These are phyloP conservation scores for Delphinapterus leucas DNA, from an alignment of 2,113 vertebrate genomes.

Conservation along the genomic window DNA sequence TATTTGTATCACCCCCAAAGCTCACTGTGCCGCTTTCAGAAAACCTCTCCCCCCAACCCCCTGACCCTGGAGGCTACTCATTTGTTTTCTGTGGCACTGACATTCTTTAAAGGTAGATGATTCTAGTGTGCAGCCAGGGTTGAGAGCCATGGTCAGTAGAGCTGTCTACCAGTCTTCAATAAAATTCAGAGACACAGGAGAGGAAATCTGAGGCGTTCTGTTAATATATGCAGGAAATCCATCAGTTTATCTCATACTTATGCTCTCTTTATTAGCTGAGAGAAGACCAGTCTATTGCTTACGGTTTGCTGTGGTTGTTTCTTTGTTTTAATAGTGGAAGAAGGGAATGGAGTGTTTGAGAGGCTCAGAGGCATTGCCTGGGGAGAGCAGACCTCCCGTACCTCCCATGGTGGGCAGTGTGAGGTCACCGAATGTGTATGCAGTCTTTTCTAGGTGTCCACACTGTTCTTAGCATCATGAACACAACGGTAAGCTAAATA, in stretches of 20 bases:
- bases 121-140: not conserved
- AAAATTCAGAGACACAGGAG: not conserved
- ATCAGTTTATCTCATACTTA: not conserved
- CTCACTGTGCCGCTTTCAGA: not conserved
- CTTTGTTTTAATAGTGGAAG: not conserved
- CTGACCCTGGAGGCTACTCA: not conserved
- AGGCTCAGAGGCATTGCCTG: not conserved
- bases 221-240: not conserved
- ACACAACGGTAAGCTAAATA: not conserved
- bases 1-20: not conserved
- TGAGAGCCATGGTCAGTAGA: not conserved
- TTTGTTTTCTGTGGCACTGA: not conserved
- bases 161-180: not conserved
- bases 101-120: not conserved
- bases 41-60: fast-evolving
- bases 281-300: not conserved
- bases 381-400: too few species aligned
- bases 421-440: not conserved
- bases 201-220: not conserved
- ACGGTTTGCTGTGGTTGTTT: not conserved
- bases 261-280: not conserved
- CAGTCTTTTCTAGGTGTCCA: not conserved
- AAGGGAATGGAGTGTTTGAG: not conserved
- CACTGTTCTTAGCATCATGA: not conserved
- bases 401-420: not conserved